Percentiles rank a stretch among this genome's conserved stretches.
Evolutionary conservation across 1,140 invertebrate species (phyloP).

Genomic region (Cotesia vestalis): DNA sequence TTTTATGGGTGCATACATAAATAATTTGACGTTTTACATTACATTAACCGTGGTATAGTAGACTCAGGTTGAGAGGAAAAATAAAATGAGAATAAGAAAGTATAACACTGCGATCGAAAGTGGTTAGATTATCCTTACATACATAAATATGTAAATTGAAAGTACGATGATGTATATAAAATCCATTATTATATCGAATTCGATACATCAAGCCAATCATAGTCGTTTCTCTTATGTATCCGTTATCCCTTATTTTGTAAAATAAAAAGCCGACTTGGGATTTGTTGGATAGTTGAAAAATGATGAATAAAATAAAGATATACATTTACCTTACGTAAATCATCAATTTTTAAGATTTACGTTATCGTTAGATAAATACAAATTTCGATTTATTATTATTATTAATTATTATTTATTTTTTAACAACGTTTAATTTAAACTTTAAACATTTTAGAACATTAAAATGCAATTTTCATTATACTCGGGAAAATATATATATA

Average conservation of each 20-base stretch:
- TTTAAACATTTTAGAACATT: no score
- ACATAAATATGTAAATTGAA: constrained; percentile 25
- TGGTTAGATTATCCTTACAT: not conserved
- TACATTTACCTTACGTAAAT: not conserved
- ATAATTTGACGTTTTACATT: no score
- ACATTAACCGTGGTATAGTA: no score
- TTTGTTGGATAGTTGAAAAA: not conserved
- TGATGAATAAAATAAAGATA: not conserved
- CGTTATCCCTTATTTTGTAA: constrained; percentile 4
- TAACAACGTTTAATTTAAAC: no score
- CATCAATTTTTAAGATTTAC: not conserved
- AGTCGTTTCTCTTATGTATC: constrained; percentile 5
- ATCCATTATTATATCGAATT: not conserved
- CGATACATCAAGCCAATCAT: constrained; percentile 4
- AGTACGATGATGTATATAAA: constrained; percentile 2
- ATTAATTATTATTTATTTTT: no score
- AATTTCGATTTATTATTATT: no score
- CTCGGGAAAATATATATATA: no score
- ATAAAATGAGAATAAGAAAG: not conserved
- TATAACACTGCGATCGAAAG: not conserved
- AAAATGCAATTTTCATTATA: no score
- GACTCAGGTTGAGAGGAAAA: not conserved
- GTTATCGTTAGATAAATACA: no score
- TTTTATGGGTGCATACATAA: no score
- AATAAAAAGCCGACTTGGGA: constrained; percentile 8